Conservation (phyloP, 2,113 vertebrate species). For the Cariama cristata region DNA sequence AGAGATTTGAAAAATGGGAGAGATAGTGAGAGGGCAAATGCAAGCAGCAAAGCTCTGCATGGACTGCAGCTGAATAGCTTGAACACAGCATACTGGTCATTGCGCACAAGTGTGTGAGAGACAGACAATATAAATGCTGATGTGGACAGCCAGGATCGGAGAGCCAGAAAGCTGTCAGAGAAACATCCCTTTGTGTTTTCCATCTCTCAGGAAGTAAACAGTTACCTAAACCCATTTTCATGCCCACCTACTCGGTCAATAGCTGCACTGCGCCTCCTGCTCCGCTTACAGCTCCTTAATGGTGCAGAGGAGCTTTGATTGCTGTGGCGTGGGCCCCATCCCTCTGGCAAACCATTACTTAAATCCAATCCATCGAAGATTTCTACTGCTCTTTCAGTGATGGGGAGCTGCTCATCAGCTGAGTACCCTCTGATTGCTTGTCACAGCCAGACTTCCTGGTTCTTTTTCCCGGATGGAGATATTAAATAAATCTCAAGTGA, state of each 20-base stretch:
- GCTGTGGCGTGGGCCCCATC: not conserved
- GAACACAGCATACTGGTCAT: not conserved
- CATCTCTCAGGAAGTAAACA: slow-evolving; percentile 40
- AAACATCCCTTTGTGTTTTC: slow-evolving; percentile 44
- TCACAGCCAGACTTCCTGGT: slow-evolving; percentile 52
- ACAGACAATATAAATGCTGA: slow-evolving; percentile 21
- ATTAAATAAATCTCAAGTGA: slow-evolving; percentile 51
- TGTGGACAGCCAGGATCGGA: not conserved
- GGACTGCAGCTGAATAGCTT: not conserved
- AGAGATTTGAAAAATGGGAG: not conserved
- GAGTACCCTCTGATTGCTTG: slow-evolving; percentile 52
- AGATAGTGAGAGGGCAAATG: not conserved
- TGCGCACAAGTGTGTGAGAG: not conserved
- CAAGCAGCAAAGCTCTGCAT: not conserved
- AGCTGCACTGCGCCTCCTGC: slow-evolving; percentile 38
- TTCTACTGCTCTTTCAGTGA: slow-evolving; percentile 33
- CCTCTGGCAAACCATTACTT: slow-evolving; percentile 63
- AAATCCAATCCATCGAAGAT: slow-evolving; percentile 8
- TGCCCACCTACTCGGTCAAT: slow-evolving; percentile 54
- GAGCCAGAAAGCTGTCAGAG: slow-evolving; percentile 2
- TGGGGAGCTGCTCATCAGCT: slow-evolving; percentile 49
- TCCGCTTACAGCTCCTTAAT: slow-evolving; percentile 59
- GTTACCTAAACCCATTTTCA: slow-evolving; percentile 53
- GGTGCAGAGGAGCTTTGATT: slow-evolving; percentile 61
- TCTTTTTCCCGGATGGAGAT: slow-evolving; percentile 24